Evolutionary conservation across 1,140 invertebrate species (phyloP).

Genomic region (Drosophila sturtevanti): DNA sequence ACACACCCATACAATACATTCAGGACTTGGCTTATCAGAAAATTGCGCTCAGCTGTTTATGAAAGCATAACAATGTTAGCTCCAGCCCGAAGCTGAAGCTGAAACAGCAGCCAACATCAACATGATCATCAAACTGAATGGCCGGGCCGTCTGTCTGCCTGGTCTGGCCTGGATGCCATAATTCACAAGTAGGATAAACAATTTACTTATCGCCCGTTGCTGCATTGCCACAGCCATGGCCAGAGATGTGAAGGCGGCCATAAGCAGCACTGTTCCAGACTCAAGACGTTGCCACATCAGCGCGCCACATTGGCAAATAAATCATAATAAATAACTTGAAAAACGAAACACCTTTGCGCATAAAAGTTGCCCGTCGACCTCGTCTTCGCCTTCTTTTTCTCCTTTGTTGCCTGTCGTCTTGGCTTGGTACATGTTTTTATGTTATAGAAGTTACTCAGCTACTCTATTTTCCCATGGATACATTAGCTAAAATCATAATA

Average conservation of each 20-base stretch:
- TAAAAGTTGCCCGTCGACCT: constrained; percentile 61
- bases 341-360: constrained; percentile 79
- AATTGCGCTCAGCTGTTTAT: constrained; percentile 81
- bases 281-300: constrained; percentile 68
- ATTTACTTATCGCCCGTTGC: constrained; percentile 73
- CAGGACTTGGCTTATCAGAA: constrained; percentile 74
- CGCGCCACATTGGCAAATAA: constrained; percentile 79
- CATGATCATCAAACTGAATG: constrained; percentile 75
- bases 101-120: constrained; percentile 62
- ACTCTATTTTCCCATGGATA: background rate
- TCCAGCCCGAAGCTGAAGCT: background rate
- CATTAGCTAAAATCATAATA: background rate
- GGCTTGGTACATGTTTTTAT: constrained; percentile 31
- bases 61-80: constrained; percentile 80
- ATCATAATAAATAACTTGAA: constrained; percentile 82
- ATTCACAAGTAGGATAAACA: constrained; percentile 81
- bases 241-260: background rate
- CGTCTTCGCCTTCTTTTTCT: background rate
- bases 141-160: constrained; percentile 22
- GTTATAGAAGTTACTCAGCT: background rate
- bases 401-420: constrained; percentile 20
- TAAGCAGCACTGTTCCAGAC: constrained; percentile 20
- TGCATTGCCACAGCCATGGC: constrained; percentile 45
- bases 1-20: constrained; percentile 18
- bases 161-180: constrained; percentile 52